phyloP scores from a whole-genome alignment of 2,113 vertebrate genomes.

The Pelecanoides urinatrix region DNA sequence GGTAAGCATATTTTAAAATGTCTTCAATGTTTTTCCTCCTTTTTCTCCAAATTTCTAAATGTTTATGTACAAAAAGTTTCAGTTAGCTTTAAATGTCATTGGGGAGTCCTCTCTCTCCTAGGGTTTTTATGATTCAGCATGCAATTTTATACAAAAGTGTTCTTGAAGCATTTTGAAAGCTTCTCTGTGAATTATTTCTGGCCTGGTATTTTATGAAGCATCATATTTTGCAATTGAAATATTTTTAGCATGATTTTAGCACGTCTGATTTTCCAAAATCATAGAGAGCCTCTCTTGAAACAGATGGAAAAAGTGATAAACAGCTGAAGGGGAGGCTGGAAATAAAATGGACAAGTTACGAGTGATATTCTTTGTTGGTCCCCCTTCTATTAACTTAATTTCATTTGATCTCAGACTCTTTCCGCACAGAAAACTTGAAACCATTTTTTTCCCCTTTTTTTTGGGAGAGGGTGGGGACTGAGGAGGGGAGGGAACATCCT shows the following conservation, averaged over 20 bases:
- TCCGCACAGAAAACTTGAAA: not conserved
- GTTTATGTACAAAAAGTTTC: not conserved
- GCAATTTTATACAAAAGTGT: not conserved
- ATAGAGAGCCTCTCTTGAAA: not conserved
- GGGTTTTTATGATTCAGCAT: not conserved
- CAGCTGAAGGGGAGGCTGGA: not conserved
- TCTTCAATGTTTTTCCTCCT: not conserved
- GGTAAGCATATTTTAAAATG: not conserved
- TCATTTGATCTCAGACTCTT: not conserved
- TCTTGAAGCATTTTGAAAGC: not conserved
- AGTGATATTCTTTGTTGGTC: not conserved
- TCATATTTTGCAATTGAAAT: constrained; percentile 40
- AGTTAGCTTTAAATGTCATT: not conserved
- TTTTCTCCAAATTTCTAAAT: not conserved
- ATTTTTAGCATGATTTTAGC: constrained; percentile 47
- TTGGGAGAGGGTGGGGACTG: not conserved
- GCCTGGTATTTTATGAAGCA: constrained; percentile 29
- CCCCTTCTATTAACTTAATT: not conserved
- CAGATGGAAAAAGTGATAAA: constrained; percentile 4
- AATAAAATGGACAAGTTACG: not conserved
- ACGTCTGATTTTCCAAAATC: not conserved
- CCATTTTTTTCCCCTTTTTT: not conserved
- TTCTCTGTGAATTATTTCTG: constrained; percentile 46
- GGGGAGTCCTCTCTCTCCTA: not conserved
- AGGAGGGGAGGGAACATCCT: not conserved